A percentile compares a stretch with the other conserved stretches of the same genome.
Conservation (phyloP, 2,888 invertebrate genomes). For the Dryobotodes eremita region DNA sequence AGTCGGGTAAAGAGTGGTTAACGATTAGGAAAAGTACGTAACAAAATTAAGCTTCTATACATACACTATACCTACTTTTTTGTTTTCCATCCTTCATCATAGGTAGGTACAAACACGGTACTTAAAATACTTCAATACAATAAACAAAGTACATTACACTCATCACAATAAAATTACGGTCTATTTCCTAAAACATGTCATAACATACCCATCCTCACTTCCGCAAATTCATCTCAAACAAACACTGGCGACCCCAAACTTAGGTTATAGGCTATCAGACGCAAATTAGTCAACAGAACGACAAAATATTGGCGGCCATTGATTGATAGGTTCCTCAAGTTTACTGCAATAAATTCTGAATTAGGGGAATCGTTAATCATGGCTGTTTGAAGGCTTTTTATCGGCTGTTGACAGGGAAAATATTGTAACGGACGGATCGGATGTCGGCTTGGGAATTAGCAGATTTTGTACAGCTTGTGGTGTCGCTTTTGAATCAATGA, state of each 20-base stretch:
- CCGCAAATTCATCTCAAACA: slow-evolving; percentile 10
- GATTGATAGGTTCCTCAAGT: slow-evolving; percentile 57
- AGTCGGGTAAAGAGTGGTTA: background rate
- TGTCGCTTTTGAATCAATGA: background rate
- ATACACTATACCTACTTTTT: background rate
- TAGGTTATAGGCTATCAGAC: background rate
- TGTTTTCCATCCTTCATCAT: background rate
- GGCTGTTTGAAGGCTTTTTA: slow-evolving; percentile 62
- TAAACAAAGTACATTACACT: background rate
- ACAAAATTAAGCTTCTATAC: background rate
- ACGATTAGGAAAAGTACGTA: too few species aligned
- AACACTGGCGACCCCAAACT: slow-evolving; percentile 17
- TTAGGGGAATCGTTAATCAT: slow-evolving; percentile 74
- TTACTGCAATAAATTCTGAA: slow-evolving; percentile 67
- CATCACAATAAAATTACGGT: background rate
- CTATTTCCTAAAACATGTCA: background rate
- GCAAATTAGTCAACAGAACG: slow-evolving; percentile 51
- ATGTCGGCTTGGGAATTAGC: slow-evolving; percentile 41
- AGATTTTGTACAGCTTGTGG: background rate
- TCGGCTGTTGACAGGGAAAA: slow-evolving; percentile 62
- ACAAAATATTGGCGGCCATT: slow-evolving; percentile 48
- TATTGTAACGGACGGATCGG: slow-evolving; percentile 53
- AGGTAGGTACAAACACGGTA: background rate
- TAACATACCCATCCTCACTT: background rate
- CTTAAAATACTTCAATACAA: background rate